Base-by-base conservation (phyloP, 2,113 vertebrate species). In the Istiophorus platypterus region DNA sequence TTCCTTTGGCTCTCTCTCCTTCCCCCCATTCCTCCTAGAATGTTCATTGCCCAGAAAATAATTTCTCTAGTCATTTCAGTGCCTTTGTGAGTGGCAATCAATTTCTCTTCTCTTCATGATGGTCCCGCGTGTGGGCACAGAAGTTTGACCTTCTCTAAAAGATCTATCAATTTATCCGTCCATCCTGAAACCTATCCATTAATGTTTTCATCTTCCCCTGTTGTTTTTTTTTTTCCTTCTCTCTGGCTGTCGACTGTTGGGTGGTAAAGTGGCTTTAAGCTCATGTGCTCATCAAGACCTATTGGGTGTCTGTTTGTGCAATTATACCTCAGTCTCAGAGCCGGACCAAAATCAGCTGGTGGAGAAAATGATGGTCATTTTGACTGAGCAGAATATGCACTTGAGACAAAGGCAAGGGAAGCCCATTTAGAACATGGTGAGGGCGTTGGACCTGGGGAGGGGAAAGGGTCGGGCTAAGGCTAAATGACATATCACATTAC, bases 101-200 rank as follows among this genome's bases (percentile, higher is more conserved):
- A 95, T 96, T 95, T 94, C 93, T 95, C 92, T 95, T 95, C 95
- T 95, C 94, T 94, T 95, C 93, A 93, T 92, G 92, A 95, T 94
- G 92, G 94, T 93, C 88, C 90, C 86, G 90, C 74, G 81, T 93
- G 93, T 94, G 93, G 93, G 92, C 91, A 93, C 92, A 94, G 93
- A 94, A 95, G 94, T 96, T 95, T 95, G 94, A 95, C 95, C 95
- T 95, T 93, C 94, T 95, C 92, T 94, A 91, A 95, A 93, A 95
- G 93, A 95, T 95, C 95, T 94, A 95, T 95, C 94, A 95, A 95
- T 95, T 95, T 95, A 95, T 95, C 93, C 90, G 90, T 95, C 94
- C 92, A 92, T 94, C 93, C 90, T 90, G 92, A 92, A 93, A 94
- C 91, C 93, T 93, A 95, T 94, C 95, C 93, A 95, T 95, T 95